A percentile compares a stretch with the other conserved stretches of the same genome.
These are phyloP conservation scores for Trisateles emortualis DNA, from an alignment of 2,888 invertebrate genomes.

Conservation along the genomic window DNA sequence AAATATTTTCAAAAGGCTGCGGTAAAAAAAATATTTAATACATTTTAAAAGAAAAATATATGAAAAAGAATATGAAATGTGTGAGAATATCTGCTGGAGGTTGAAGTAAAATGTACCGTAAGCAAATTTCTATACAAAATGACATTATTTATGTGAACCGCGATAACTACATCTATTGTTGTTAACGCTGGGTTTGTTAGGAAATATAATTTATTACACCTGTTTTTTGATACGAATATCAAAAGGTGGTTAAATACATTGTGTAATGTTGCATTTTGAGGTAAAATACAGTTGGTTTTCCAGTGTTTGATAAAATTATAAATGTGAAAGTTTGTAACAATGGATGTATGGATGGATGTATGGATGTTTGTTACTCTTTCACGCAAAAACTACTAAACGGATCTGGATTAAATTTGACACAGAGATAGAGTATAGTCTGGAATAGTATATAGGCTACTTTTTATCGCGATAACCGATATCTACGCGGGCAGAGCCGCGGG, in stretches of 20 bases:
- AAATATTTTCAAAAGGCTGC: background rate
- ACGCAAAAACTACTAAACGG: too few relatives aligned
- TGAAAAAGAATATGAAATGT: slow-evolving; percentile 2
- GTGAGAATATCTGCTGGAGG: slow-evolving; percentile 1
- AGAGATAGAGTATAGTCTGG: too few relatives aligned
- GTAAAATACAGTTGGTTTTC: background rate
- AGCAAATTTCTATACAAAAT: slow-evolving; percentile 26
- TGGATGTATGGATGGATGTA: too few relatives aligned
- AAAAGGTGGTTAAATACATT: slow-evolving; percentile 7
- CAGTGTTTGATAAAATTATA: background rate
- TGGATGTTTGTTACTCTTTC: too few relatives aligned
- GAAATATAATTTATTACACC: slow-evolving; percentile 14
- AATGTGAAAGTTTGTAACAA: too few relatives aligned
- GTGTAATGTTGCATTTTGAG: background rate
- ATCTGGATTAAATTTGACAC: too few relatives aligned
- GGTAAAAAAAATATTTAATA: slow-evolving; percentile 1
- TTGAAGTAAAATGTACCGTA: slow-evolving; percentile 13
- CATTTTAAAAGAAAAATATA: slow-evolving; percentile 1
- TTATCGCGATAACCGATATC: too few relatives aligned
- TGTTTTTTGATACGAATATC: slow-evolving; percentile 9
- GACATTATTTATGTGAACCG: slow-evolving; percentile 21
- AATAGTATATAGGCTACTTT: too few relatives aligned
- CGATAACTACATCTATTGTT: slow-evolving; percentile 20
- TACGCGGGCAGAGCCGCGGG: too few relatives aligned
- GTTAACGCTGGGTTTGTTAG: slow-evolving; percentile 11